Evolutionary conservation across 2,797 vertebrate species (phyloP), one percentile per base, ranked within the genome.

Genomic region (Mus minutoides): DNA sequence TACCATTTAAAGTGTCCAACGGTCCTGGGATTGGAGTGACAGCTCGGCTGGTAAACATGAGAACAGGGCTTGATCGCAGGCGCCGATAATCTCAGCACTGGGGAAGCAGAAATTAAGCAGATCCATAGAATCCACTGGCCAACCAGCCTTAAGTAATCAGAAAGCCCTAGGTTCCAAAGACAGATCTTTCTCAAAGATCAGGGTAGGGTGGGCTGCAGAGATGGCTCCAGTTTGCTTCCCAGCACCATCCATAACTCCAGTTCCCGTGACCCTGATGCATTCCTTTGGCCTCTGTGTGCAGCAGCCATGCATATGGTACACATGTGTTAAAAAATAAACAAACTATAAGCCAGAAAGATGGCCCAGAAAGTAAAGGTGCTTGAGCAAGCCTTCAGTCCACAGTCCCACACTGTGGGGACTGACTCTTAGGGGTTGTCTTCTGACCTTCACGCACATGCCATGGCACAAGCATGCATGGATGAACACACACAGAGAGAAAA

Each of bases 1-100:
- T 91, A 24, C 92, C 54, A 54, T 89, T 94, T 89, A 92, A 94
- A 89, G 13, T 71, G 21, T 40, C 64, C 79, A 69, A 77, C 6
- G 82, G 64, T 22, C 26, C 78, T 77, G 62, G 64, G 12, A 37
- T 14, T 71, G 14, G 64, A 71, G 34, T 16, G 22, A 52, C 34
- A 54, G 13, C 64, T 87, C 34, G 17, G 24, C 6, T 52, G 13
- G 31, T 71, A 71, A n/a, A 26, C 7, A 5, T 17, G 22, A 54
- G n/a, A 54, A 29, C 34, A 37, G 3, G 22, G 49, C 21, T 14
- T 67, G 17, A 43, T 49, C 29, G 60, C 60, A 49, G 43, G 31
- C 69, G 22, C 34, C 52, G 10, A 9, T 40, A 40, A 54, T 10
- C 49, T 29, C 85, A 54, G 34, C 14, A 14, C 34, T 56, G 34